Conservation (phyloP, 2,113 vertebrate genomes). For the Chaetodon auriga region DNA sequence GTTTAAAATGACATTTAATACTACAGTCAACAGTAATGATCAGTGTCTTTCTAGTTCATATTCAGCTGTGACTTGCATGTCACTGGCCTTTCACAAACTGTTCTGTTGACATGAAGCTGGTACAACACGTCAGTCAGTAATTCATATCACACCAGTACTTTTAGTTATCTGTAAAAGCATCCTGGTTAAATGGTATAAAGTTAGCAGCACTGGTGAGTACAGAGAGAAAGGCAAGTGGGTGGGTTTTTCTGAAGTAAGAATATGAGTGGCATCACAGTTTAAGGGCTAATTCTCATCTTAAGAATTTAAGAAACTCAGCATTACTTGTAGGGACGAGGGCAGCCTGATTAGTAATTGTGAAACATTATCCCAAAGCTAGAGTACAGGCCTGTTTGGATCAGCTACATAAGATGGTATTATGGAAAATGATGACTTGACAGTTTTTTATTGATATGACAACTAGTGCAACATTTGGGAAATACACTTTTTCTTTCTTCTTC, state of each 20-base stretch:
- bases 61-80: neutral
- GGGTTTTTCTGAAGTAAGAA: conserved; percentile 10
- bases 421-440: neutral
- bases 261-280: conserved; percentile 19
- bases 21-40: neutral
- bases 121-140: neutral
- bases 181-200: conserved; percentile 6
- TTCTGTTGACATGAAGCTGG: neutral
- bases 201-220: conserved; percentile 34
- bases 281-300: neutral
- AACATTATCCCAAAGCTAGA: neutral
- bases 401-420: neutral
- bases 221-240: conserved; percentile 41
- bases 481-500: neutral
- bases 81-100: conserved; percentile 5
- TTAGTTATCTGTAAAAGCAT: neutral
- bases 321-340: neutral
- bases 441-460: neutral
- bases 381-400: neutral
- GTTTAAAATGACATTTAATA: neutral
- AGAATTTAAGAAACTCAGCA: neutral
- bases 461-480: neutral
- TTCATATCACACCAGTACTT: conserved; percentile 16
- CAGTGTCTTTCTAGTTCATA: neutral
- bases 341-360: conserved; percentile 22